A percentile compares a stretch with the other conserved stretches of the same genome.
Evolutionary conservation across 2,888 invertebrate genomes (phyloP).

Genomic region (Baronia brevicornis): DNA sequence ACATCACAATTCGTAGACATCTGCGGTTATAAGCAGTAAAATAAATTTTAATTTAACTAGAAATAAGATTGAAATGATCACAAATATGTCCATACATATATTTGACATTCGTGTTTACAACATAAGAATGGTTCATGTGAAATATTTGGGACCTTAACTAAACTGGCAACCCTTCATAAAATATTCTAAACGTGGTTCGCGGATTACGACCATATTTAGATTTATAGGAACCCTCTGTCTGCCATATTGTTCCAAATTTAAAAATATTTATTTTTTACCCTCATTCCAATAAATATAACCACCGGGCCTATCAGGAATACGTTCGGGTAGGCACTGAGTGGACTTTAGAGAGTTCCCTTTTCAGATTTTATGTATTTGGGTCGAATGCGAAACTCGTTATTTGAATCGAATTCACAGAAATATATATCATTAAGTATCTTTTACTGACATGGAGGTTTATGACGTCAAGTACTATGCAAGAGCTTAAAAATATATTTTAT

Average conservation of each 20-base stretch:
- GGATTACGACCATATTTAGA: slow-evolving; percentile 67
- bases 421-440: too few relatives aligned
- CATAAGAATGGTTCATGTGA: too few relatives aligned
- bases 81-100: too few relatives aligned
- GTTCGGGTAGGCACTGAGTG: slow-evolving; percentile 36
- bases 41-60: too few relatives aligned
- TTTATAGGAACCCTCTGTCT: slow-evolving; percentile 67
- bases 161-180: slow-evolving; percentile 56
- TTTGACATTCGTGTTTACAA: too few relatives aligned
- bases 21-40: too few relatives aligned
- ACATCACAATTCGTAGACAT: too few relatives aligned
- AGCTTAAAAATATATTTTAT: too few relatives aligned
- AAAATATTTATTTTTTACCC: slow-evolving; percentile 60
- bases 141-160: slow-evolving; percentile 36
- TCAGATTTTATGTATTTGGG: slow-evolving; percentile 40
- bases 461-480: too few relatives aligned
- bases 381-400: slow-evolving; percentile 29
- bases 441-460: too few relatives aligned
- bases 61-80: too few relatives aligned
- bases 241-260: slow-evolving; percentile 71
- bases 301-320: slow-evolving; percentile 30
- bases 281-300: slow-evolving; percentile 36
- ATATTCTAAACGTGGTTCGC: slow-evolving; percentile 62
- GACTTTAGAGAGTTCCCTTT: slow-evolving; percentile 39
- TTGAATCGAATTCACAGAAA: slow-evolving; percentile 21